A percentile compares a stretch with the other conserved stretches of the same genome.
Evolutionary conservation across 2,888 invertebrate genomes (phyloP).

Genomic region (Cephus pygmeus): DNA sequence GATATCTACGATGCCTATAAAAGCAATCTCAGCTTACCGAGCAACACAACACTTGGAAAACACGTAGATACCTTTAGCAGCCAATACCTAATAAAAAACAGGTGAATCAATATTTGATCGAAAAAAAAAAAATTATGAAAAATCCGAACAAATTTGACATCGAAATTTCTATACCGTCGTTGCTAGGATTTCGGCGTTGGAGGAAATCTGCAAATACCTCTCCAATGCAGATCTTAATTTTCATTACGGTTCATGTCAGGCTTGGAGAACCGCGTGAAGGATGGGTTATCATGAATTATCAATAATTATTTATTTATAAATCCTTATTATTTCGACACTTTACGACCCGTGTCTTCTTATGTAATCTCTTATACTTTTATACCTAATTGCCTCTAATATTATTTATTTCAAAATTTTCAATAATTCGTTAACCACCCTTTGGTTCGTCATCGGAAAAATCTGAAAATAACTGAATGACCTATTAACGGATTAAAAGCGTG

Average conservation of each 20-base stretch:
- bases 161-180: neutral
- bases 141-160: neutral
- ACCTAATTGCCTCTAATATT: neutral
- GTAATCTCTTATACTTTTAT: neutral
- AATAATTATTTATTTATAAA: neutral
- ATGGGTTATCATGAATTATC: neutral
- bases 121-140: neutral
- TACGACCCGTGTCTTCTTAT: neutral
- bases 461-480: neutral
- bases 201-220: neutral
- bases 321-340: neutral
- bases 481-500: neutral
- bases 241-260: neutral
- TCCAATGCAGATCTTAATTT: neutral
- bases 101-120: neutral
- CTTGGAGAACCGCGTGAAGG: neutral
- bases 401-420: neutral
- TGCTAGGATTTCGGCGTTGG: neutral
- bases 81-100: neutral
- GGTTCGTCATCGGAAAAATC: neutral
- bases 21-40: neutral
- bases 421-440: neutral
- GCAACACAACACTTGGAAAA: neutral
- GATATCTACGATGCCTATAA: slow-evolving; percentile 30
- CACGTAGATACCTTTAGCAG: neutral